phyloP scores from a whole-genome alignment of 2,113 vertebrate species.

The Australoheros scitulus region DNA sequence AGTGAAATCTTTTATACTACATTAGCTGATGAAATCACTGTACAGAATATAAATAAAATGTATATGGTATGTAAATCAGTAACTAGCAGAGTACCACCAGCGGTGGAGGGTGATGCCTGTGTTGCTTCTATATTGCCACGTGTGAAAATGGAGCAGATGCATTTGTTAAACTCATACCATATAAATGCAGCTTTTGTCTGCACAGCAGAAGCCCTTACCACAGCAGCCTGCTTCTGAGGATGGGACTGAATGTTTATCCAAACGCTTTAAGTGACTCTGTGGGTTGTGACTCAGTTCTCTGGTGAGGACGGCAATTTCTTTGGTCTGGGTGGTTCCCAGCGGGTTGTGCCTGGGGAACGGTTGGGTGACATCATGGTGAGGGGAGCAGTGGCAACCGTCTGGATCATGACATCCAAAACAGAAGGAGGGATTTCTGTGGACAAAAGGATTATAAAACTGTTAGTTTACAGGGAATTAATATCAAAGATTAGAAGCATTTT shows the following conservation, averaged over 20 bases:
- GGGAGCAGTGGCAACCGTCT: conserved; percentile 60
- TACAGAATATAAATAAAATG: not conserved
- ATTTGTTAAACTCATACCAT: not conserved
- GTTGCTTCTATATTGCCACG: not conserved
- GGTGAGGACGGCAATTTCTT: conserved; percentile 69
- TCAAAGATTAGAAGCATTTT: not conserved
- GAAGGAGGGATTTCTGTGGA: conserved; percentile 47
- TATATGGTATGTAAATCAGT: conserved; percentile 7
- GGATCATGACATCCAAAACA: conserved; percentile 42
- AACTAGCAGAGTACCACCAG: not conserved
- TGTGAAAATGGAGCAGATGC: not conserved
- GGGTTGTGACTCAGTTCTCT: conserved; percentile 61
- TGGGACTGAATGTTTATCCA: conserved; percentile 46
- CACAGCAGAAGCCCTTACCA: conserved; percentile 52
- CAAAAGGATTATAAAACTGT: not conserved
- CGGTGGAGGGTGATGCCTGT: not conserved
- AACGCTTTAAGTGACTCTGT: conserved; percentile 43
- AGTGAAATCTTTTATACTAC: not conserved
- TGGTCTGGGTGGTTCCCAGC: conserved; percentile 39
- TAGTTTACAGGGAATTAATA: not conserved
- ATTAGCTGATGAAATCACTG: not conserved
- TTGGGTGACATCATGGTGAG: conserved; percentile 60
- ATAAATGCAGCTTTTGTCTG: conserved; percentile 1
- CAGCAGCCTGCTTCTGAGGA: conserved; percentile 43
- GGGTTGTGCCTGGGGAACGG: conserved; percentile 54